Percentiles rank a stretch among this genome's conserved stretches.
Evolutionary conservation across 2,797 vertebrate genomes (phyloP).

Genomic region (Tokudaia muenninki): DNA sequence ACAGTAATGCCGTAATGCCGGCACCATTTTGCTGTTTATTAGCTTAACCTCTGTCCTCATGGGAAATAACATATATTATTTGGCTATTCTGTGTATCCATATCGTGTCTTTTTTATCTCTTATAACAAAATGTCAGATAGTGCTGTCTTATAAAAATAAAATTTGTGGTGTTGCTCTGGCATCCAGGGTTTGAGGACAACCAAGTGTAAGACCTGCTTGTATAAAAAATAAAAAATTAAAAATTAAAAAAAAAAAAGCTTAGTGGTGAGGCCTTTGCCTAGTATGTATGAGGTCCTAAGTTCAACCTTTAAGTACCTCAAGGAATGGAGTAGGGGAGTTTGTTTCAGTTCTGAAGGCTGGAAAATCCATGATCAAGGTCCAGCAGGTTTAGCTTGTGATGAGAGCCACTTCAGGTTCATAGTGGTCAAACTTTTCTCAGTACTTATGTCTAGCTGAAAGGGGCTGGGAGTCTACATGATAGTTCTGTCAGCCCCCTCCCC

Average conservation of each 20-base stretch:
- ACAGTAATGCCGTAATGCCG: not conserved
- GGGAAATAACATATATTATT: not conserved
- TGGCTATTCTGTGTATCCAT: not conserved
- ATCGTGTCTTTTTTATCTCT: not conserved
- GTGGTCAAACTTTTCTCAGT: not conserved
- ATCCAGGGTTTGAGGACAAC: not conserved
- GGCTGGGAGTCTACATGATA: not conserved
- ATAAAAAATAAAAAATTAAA: not conserved
- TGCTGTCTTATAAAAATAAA: not conserved
- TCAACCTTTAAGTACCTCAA: not conserved
- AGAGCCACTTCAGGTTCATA: not conserved
- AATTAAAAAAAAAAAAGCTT: too few species aligned
- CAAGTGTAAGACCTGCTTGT: not conserved
- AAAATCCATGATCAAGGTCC: not conserved
- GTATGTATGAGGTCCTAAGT: not conserved
- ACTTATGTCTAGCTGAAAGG: not conserved
- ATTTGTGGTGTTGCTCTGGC: not conserved
- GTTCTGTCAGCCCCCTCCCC: too few species aligned
- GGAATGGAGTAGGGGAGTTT: not conserved
- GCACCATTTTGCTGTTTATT: not conserved
- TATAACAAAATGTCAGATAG: not conserved
- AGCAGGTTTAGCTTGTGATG: not conserved
- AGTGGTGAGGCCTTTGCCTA: not conserved
- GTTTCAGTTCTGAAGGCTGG: not conserved
- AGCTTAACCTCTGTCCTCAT: not conserved